Evolutionary conservation across 2,113 vertebrate genomes (phyloP), one percentile per base, ranked within the genome.

Genomic region (Gavia stellata): DNA sequence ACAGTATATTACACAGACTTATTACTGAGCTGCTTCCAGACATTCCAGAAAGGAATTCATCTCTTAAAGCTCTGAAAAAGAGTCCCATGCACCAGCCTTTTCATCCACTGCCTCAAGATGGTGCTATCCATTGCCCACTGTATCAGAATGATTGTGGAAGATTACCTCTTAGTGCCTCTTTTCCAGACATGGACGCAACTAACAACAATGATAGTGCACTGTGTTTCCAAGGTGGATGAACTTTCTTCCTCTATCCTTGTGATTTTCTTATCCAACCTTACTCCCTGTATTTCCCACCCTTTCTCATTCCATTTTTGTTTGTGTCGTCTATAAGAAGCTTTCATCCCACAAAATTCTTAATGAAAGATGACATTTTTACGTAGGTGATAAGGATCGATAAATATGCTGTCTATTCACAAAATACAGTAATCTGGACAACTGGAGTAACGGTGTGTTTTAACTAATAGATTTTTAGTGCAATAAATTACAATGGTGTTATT

Each of bases 1-100:
- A 99, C 79, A 99, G 99, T 85, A 99, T 99, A 88, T 96, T 99
- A 90, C 99, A 99, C 84, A 98, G 99, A 96, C 99, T 99, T 70
- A 98, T 99, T 97, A 98, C 98, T n/a, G 99, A 99, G 92, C 98
- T 99, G 97, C 98, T 99, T 93, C 99, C 99, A 15, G 99, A 99
- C 52, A 98, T 99, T 96, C 99, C 99, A 34, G 99, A 99, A 92
- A 98, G 99, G 97, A 99, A 99, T 98, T 99, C 99, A 34, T 99
- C 99, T 1, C 97, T 99, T 86, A 97, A 96, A 83, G 98, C 98
- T 91, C 96, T 98, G n/a, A 98, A 97, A 92, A 98, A 98, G 72
- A 98, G 92, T 94, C 98, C 98, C 96, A 50, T 94, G 98, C 97
- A 98, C 97, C 96, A 98, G 98, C 98, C 98, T 97, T 98, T 97